A percentile compares a stretch with the other conserved stretches of the same genome.
phyloP scores from a whole-genome alignment of 2,888 invertebrate genomes.

The Troides helena region DNA sequence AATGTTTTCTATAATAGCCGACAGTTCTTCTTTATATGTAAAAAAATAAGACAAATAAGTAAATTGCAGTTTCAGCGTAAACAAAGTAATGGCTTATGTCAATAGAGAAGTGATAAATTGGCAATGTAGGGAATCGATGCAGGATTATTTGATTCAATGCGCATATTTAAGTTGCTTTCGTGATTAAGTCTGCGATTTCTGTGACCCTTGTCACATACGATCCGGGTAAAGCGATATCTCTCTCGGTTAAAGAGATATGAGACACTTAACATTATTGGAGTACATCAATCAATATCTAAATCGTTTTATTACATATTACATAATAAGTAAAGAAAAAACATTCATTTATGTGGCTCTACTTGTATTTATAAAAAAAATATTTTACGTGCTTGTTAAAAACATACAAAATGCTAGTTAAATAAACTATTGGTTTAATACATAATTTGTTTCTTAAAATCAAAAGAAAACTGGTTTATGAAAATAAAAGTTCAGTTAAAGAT shows the following conservation, averaged over 20 bases:
- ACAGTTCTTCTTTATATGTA: too few relatives aligned
- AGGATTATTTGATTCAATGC: slow-evolving; percentile 28
- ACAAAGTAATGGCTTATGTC: slow-evolving; percentile 27
- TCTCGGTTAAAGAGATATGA: slow-evolving; percentile 39
- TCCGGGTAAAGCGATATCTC: slow-evolving; percentile 54
- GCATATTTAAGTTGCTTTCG: slow-evolving; percentile 46
- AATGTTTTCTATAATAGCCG: too few relatives aligned
- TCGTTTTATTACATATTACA: not conserved
- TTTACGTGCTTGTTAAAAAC: too few relatives aligned
- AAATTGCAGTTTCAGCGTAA: slow-evolving; percentile 2
- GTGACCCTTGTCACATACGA: slow-evolving; percentile 55
- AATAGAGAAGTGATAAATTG: slow-evolving; percentile 23
- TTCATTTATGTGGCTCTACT: too few relatives aligned
- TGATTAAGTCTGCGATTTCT: slow-evolving; percentile 57
- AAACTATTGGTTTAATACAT: too few relatives aligned
- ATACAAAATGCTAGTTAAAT: too few relatives aligned
- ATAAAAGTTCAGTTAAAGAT: slow-evolving; percentile 5
- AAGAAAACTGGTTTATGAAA: slow-evolving; percentile 4
- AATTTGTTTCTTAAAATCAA: too few relatives aligned
- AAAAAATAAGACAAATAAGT: too few relatives aligned
- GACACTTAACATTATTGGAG: slow-evolving; percentile 20
- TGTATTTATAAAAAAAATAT: too few relatives aligned
- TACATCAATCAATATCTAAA: slow-evolving; percentile 14
- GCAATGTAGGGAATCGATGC: slow-evolving; percentile 24
- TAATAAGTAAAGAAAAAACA: too few relatives aligned